Evolutionary conservation across 2,797 vertebrate species (phyloP).

Genomic region (Peromyscus eremicus): DNA sequence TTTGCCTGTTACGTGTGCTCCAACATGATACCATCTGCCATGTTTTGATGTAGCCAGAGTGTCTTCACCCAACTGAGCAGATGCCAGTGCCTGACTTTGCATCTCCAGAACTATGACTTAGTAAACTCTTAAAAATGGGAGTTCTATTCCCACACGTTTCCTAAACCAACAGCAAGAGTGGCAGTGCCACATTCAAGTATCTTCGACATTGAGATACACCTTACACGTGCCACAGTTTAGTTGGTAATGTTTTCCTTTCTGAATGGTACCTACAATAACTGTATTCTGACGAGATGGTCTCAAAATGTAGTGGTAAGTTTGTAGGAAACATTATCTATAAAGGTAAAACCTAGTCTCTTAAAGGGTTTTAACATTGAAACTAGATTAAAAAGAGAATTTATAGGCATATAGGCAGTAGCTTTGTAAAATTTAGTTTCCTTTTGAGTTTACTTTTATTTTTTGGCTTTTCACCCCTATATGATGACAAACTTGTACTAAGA

Average conservation of each 20-base stretch:
- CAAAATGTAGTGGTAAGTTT: constrained; percentile 27
- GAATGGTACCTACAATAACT: not conserved
- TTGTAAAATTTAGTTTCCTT: constrained; percentile 32
- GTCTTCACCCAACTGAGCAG: not conserved
- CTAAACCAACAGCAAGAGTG: not conserved
- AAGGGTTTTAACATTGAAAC: constrained; percentile 14
- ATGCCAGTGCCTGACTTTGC: not conserved
- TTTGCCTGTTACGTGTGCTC: not conserved
- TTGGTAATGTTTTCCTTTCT: constrained; percentile 20
- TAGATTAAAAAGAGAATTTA: constrained; percentile 49
- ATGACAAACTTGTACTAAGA: constrained; percentile 31
- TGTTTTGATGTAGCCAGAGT: not conserved
- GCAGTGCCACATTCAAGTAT: not conserved
- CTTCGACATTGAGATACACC: not conserved
- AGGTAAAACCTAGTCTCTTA: constrained; percentile 19
- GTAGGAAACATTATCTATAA: not conserved
- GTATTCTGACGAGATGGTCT: not conserved
- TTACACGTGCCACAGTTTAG: not conserved
- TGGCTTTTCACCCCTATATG: not conserved
- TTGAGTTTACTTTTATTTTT: not conserved
- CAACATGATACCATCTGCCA: not conserved
- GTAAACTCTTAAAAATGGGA: not conserved
- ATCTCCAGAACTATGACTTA: not conserved
- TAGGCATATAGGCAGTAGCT: not conserved
- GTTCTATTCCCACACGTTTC: not conserved